These are phyloP conservation scores for Cataglyphis albicans DNA, from an alignment of 2,888 invertebrate species.

Conservation along the genomic window DNA sequence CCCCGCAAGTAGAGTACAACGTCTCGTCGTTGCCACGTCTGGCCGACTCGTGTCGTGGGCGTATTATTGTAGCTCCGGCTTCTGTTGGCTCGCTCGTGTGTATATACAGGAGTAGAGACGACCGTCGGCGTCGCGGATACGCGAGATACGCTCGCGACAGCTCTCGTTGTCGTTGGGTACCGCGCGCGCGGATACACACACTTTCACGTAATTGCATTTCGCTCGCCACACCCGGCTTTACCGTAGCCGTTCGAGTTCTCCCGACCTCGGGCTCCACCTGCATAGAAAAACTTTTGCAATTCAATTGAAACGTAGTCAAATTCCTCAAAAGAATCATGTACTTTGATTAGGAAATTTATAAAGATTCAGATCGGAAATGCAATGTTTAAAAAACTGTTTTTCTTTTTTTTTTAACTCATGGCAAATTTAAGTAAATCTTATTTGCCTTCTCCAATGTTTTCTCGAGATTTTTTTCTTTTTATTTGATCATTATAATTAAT, in stretches of 20 bases:
- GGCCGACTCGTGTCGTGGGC: conserved; percentile 40
- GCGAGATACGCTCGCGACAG: conserved; percentile 29
- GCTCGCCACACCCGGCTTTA: conserved; percentile 72
- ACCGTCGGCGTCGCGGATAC: conserved; percentile 18
- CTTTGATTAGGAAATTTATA: not conserved
- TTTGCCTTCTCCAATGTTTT: not conserved
- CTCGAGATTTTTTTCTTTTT: not conserved
- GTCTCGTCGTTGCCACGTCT: conserved; percentile 17
- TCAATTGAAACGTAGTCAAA: not conserved
- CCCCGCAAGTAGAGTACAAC: conserved; percentile 37
- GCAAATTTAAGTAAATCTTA: too few relatives aligned
- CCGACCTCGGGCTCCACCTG: conserved; percentile 18
- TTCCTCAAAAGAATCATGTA: not conserved
- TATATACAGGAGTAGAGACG: not conserved
- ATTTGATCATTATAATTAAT: not conserved
- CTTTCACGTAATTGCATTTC: conserved; percentile 81
- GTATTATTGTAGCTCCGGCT: conserved; percentile 59
- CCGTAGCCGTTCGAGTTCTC: conserved; percentile 34
- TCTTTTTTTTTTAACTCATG: too few relatives aligned
- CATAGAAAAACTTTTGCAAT: not conserved
- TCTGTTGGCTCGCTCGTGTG: conserved; percentile 43
- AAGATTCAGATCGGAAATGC: not conserved
- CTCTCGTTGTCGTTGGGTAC: conserved; percentile 58
- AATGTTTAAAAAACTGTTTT: too few relatives aligned
- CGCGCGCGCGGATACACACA: conserved; percentile 58